A percentile compares a stretch with the other conserved stretches of the same genome.
Conservation (phyloP, 2,113 vertebrate species). For the Protomyctophum bolini region DNA sequence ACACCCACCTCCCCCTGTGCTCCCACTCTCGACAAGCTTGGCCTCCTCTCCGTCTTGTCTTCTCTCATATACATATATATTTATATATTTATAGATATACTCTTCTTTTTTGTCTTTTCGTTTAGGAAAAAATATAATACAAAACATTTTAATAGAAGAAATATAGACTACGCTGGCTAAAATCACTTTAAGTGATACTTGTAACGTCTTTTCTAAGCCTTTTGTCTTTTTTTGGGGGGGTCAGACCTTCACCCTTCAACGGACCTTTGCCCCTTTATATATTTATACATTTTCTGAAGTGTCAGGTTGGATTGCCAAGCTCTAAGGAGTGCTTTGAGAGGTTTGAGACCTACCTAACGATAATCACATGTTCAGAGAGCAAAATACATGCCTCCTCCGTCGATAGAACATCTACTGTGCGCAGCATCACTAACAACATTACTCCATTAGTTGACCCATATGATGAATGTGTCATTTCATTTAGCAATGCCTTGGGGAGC, state of each 20-base stretch:
- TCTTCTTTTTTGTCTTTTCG: conserved; percentile 74
- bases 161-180: conserved; percentile 87
- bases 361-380: conserved; percentile 57
- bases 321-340: conserved; percentile 79
- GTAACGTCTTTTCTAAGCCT: conserved; percentile 54
- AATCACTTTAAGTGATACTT: conserved; percentile 78
- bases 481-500: conserved; percentile 40
- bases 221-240: conserved; percentile 27
- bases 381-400: conserved; percentile 60
- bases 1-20: conserved; percentile 71
- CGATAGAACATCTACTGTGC: conserved; percentile 58
- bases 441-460: conserved; percentile 1
- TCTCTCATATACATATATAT: conserved; percentile 43
- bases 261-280: too few relatives aligned
- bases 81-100: conserved; percentile 57
- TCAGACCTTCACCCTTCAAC: not conserved
- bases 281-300: not conserved
- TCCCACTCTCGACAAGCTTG: conserved; percentile 79
- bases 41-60: conserved; percentile 51
- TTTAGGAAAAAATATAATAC: conserved; percentile 99
- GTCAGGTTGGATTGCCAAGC: conserved; percentile 73
- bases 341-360: conserved; percentile 66
- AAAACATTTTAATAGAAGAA: conserved; percentile 91
- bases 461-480: conserved; percentile 1
- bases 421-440: conserved; percentile 46